A percentile compares a stretch with the other conserved stretches of the same genome.
These are phyloP conservation scores for Idaea dimidiata DNA, from an alignment of 2,888 invertebrate species.

Conservation along the genomic window DNA sequence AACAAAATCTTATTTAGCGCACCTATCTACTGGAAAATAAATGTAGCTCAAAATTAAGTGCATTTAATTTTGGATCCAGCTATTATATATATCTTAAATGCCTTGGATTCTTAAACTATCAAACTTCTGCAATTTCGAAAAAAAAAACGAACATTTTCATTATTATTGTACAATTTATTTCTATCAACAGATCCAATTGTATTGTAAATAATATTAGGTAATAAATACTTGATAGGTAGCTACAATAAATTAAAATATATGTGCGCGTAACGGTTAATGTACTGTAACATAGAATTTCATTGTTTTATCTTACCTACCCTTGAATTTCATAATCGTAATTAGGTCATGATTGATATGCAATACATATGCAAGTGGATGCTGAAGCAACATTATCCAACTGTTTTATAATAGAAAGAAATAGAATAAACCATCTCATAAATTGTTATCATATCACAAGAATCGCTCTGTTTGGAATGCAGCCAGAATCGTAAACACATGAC, in stretches of 20 bases:
- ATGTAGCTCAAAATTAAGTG: neutral
- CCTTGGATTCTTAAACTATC: neutral
- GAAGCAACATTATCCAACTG: conserved; percentile 6
- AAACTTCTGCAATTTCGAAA: neutral
- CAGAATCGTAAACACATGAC: conserved; percentile 58
- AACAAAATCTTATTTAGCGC: neutral
- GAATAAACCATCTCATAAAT: conserved; percentile 45
- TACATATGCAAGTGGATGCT: neutral
- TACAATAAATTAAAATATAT: neutral
- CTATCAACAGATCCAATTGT: neutral
- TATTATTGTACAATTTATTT: neutral
- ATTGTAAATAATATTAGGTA: too few relatives aligned
- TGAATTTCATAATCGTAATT: too few relatives aligned
- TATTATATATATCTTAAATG: neutral
- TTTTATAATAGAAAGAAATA: conserved; percentile 41
- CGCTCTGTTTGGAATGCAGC: conserved; percentile 58
- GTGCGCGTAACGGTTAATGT: neutral
- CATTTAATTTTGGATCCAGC: neutral
- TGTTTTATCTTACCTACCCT: neutral
- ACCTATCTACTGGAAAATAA: neutral
- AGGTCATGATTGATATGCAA: neutral
- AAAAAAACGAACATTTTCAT: neutral
- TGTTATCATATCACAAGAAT: conserved; percentile 47
- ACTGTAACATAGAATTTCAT: neutral
- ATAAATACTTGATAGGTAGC: neutral